Evolutionary conservation across 2,797 vertebrate species (phyloP).

Genomic region (Scolopax rusticola): DNA sequence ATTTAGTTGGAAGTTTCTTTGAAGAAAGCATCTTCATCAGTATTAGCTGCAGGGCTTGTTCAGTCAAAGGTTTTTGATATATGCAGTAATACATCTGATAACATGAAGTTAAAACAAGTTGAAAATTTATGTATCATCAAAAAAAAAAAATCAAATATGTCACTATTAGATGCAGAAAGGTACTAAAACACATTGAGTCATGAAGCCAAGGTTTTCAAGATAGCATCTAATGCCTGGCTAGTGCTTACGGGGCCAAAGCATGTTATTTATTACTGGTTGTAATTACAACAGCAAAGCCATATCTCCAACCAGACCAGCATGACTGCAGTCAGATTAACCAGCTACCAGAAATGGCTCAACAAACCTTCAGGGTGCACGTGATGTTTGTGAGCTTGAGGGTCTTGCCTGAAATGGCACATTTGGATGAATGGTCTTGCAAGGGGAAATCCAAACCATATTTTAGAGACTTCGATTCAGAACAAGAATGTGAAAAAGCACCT

Average conservation of each 20-base stretch:
- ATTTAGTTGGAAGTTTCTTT: background rate
- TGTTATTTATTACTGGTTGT: background rate
- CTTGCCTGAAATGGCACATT: background rate
- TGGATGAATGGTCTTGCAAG: background rate
- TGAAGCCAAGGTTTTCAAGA: background rate
- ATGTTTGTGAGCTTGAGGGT: background rate
- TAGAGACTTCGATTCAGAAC: background rate
- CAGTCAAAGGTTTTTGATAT: background rate
- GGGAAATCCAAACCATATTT: background rate
- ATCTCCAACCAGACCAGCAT: rapidly evolving
- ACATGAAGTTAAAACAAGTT: background rate
- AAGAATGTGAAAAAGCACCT: background rate
- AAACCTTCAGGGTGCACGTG: background rate
- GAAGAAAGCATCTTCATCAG: background rate
- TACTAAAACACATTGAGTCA: background rate
- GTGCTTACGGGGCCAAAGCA: background rate
- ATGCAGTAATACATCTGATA: background rate
- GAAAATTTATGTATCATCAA: background rate
- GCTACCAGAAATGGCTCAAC: background rate
- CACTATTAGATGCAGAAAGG: background rate
- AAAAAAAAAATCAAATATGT: background rate
- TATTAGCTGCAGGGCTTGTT: background rate
- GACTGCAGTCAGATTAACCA: background rate
- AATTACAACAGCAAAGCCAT: background rate
- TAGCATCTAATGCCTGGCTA: background rate